Conservation (phyloP, 2,113 vertebrate genomes). For the Uropsilus gracilis region DNA sequence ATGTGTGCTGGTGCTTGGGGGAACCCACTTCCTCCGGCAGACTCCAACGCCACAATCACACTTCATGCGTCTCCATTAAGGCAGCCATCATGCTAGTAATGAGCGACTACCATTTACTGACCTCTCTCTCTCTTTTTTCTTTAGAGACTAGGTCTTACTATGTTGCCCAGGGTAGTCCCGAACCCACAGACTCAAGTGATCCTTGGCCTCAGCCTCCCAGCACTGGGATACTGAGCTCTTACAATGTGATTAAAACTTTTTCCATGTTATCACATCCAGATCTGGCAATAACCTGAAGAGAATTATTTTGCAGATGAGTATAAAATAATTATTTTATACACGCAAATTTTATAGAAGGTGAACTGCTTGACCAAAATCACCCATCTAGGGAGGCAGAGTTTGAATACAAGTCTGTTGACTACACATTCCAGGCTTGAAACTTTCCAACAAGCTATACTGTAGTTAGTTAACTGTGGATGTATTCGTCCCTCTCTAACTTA, state of each 20-base stretch:
- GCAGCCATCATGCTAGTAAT: neutral
- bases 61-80: neutral
- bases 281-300: neutral
- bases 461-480: neutral
- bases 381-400: neutral
- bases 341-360: neutral
- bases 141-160: no score
- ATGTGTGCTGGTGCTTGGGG: neutral
- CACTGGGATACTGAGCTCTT: constrained; percentile 50
- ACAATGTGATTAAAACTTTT: neutral
- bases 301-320: neutral
- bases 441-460: neutral
- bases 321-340: neutral
- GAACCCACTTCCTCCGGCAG: neutral
- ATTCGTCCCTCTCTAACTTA: no score
- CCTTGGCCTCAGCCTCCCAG: no score
- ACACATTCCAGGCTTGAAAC: neutral
- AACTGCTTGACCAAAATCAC: no score
- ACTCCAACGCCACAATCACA: neutral
- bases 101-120: no score
- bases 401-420: neutral
- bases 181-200: no score
- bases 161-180: no score
- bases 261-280: neutral
- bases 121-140: no score